Evolutionary conservation across 2,888 invertebrate genomes (phyloP), one percentile per base, ranked within the genome.

Genomic region (Drosophila atroscutellata): DNA sequence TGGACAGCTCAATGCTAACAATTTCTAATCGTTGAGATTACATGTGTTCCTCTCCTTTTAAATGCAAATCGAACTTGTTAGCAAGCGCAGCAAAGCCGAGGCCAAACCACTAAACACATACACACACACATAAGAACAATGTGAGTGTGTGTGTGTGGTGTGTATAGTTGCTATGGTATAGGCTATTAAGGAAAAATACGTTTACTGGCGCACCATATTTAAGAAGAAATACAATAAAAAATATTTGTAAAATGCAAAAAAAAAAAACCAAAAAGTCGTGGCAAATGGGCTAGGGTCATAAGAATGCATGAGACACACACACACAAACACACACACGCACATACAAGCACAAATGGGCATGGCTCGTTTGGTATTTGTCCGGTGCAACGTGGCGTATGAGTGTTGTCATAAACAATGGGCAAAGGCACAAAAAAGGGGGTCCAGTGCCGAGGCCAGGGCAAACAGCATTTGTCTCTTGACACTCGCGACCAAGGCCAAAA

Each of bases 1-100:
- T 50, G 57, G 54, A 55, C 56, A 54, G 26, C 47, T 67, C 76
- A 77, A 76, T 78, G 79, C 84, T 81, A 72, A 89, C 89, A 86
- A 77, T 89, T 89, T 87, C 89, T 89, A 89, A 89, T 85, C 89
- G 89, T 81, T 77, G 75, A 84, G 87, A 85, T 85, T 89, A 85
- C 85, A 89, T 89, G 82, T 85, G 85, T 85, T 84, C 81, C 75
- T 80, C 63, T 74, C 84, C 84, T 85, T 84, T 85, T 84, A 89
- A 85, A 85, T 85, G 85, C 85, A 85, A 89, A 85, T 85, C 89
- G 87, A 89, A 85, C 89, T 87, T 85, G 85, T 86, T 84, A 80
- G 85, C 81, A 83, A 74, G 72, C 74, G 73, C 69, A 81, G 54
- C 59, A 56, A 59, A 65, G 68, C 60, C 73, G 67, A 79, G 70